Base-by-base conservation (phyloP, 2,888 invertebrate species). In the Endomychus coccineus region DNA sequence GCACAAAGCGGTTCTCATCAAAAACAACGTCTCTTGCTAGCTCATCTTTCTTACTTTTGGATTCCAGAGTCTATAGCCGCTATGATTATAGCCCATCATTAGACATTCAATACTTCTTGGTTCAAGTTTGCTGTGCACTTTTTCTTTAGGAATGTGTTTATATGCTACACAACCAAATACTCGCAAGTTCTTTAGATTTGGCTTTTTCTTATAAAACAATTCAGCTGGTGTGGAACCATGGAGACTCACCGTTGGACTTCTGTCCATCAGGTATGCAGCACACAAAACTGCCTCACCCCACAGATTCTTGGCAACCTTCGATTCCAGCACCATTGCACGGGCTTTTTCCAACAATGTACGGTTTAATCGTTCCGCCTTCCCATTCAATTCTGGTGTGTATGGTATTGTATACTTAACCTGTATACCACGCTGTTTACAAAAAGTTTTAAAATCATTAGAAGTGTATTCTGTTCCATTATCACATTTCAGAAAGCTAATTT, bases 231-330 rank as follows among this genome's bases (percentile, higher is more conserved):
- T 33, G 16, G 39, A 39, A 10, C 40, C 22, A 3, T 44, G 27
- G 9, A 53, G 29, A 1, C 37, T 40, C 4, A 30, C 19, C 9
- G 51, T 52, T 9, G 52, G 48, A 28, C 49, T 45, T 38, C 52
- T 22, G 37, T 53, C 55, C 2, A 48, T 33, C 7, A 54, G 21
- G 27, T 55, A 58, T 1, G 48, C 42, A 3, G 51, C 48, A 27
- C 40, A 40, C 5, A 34, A 28, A 15, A 51, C 28, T 16, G 60
- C 61, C 43, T 61, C 59, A 23, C 56, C 54, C 62, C 61, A 64
- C 31, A 63, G 56, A 3, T 3, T 5, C 42, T 64, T 61, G 7
- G 38, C 36, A 2, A 61, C 30, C 11, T 54, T 32, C n/a, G 46
- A 39, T 16, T 46, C 23, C 12, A 42, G 12, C 7, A 46, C 14